phyloP scores from a whole-genome alignment of 2,113 vertebrate species.

The Gavia stellata region DNA sequence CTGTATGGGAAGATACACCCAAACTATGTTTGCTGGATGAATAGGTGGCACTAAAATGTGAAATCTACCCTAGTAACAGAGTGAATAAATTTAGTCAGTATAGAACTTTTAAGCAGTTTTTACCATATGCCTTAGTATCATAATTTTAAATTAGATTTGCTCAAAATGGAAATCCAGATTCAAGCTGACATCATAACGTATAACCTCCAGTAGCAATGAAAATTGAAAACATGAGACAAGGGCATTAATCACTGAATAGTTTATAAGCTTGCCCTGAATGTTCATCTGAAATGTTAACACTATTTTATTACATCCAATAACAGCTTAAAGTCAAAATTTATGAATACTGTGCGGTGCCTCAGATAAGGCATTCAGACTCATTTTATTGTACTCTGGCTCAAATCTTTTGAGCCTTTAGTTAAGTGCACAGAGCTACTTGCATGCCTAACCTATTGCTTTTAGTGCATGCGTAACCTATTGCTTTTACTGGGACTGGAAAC shows the following conservation, averaged over 20 bases:
- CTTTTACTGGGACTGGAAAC: not conserved
- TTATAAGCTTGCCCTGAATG: not conserved
- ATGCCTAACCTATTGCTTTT: not conserved
- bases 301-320: constrained; percentile 26
- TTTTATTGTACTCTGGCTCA: not conserved
- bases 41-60: not conserved
- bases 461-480: not conserved
- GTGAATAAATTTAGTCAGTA: not conserved
- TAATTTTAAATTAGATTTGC: constrained; percentile 31
- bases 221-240: constrained; percentile 34
- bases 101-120: not conserved
- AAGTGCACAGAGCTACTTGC: not conserved
- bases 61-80: not conserved
- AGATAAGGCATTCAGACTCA: not conserved
- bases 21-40: not conserved
- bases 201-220: constrained; percentile 1
- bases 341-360: not conserved
- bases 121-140: not conserved
- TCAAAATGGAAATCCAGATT: constrained; percentile 31
- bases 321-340: not conserved
- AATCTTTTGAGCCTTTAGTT: not conserved
- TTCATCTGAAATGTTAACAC: not conserved
- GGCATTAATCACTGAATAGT: not conserved
- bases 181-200: constrained; percentile 25
- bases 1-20: not conserved